Conservation (phyloP, 2,113 vertebrate genomes). For the Anser brachyrhynchus region DNA sequence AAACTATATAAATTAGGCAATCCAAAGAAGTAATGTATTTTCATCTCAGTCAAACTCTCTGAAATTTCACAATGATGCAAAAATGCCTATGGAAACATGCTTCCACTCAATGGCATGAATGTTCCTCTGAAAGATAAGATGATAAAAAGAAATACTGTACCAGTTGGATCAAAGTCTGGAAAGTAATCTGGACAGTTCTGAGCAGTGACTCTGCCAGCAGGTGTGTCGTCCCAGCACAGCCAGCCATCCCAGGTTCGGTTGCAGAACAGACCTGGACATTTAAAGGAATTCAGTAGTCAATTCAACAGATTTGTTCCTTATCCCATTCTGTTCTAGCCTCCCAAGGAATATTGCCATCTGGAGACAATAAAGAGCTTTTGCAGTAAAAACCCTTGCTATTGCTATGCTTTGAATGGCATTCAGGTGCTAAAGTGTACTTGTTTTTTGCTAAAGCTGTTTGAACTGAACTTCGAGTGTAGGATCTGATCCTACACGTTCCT, state of each 20-base stretch:
- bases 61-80: background rate
- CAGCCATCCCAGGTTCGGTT: constrained; percentile 91
- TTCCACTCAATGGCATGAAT: background rate
- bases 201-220: constrained; percentile 79
- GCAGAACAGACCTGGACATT: constrained; percentile 82
- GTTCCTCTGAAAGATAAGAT: background rate
- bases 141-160: constrained; percentile 70
- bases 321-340: background rate
- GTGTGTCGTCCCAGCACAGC: constrained; percentile 93
- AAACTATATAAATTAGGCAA: background rate
- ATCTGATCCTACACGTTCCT: background rate
- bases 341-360: background rate
- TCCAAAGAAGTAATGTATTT: background rate
- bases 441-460: background rate
- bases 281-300: background rate
- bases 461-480: background rate
- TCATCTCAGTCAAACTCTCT: background rate
- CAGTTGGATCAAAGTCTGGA: constrained; percentile 91
- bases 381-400: background rate
- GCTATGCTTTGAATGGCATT: background rate
- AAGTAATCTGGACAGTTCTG: constrained; percentile 93
- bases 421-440: background rate
- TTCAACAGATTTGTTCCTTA: background rate
- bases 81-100: background rate
- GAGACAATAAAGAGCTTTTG: background rate